A percentile compares a stretch with the other conserved stretches of the same genome.
phyloP scores from a whole-genome alignment of 2,113 vertebrate genomes.

The Hoplias malabaricus region DNA sequence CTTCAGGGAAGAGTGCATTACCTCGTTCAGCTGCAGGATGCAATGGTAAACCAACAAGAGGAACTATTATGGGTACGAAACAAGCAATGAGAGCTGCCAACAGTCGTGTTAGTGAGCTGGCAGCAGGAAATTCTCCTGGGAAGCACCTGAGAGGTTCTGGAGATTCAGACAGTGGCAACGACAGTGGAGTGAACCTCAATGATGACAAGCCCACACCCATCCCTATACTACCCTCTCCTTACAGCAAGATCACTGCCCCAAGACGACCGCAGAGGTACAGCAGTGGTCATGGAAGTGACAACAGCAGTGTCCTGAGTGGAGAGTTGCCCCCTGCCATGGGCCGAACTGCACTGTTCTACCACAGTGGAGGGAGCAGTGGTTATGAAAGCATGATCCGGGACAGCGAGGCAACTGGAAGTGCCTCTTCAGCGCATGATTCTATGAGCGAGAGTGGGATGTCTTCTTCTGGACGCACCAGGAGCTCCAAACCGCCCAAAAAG shows the following conservation, averaged over 20 bases:
- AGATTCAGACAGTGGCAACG: slow-evolving; percentile 88
- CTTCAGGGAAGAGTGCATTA: slow-evolving; percentile 71
- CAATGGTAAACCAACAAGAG: slow-evolving; percentile 79
- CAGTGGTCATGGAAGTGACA: slow-evolving; percentile 96
- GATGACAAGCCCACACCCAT: slow-evolving; percentile 66
- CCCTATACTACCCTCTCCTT: slow-evolving; percentile 85
- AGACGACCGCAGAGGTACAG: slow-evolving; percentile 92
- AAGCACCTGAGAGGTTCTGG: slow-evolving; percentile 80
- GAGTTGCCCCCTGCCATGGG: slow-evolving; percentile 97
- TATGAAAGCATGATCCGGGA: slow-evolving; percentile 97
- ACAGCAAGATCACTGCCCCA: slow-evolving; percentile 96
- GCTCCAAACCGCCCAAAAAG: slow-evolving; percentile 92
- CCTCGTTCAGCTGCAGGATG: slow-evolving; percentile 64
- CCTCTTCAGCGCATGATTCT: slow-evolving; percentile 93
- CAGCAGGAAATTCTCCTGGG: slow-evolving; percentile 67
- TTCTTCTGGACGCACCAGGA: slow-evolving; percentile 82
- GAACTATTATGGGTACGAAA: slow-evolving; percentile 95
- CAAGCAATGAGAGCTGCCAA: slow-evolving; percentile 78
- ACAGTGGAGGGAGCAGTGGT: slow-evolving; percentile 90
- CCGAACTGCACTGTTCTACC: slow-evolving; percentile 92
- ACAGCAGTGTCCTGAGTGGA: slow-evolving; percentile 93
- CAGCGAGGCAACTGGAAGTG: slow-evolving; percentile 94
- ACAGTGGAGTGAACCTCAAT: slow-evolving; percentile 84
- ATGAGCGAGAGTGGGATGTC: slow-evolving; percentile 92
- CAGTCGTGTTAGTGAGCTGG: slow-evolving; percentile 88